phyloP scores from a whole-genome alignment of 2,888 invertebrate genomes.

The Taphrorychus bicolor region DNA sequence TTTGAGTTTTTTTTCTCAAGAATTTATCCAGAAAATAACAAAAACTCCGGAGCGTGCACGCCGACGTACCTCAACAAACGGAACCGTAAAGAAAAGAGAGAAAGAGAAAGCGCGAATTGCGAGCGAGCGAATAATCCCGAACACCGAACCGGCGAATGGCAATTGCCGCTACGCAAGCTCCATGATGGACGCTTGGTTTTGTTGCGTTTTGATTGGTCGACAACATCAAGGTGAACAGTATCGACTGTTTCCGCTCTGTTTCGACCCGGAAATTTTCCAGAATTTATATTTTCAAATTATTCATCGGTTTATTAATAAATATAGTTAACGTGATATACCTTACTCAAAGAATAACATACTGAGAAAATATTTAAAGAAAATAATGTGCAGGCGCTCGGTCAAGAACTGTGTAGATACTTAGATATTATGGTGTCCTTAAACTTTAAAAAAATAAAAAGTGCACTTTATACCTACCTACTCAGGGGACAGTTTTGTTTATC shows the following conservation, averaged over 20 bases:
- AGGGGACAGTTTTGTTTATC: no score
- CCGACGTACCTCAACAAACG: constrained; percentile 39
- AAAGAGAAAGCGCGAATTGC: constrained; percentile 18
- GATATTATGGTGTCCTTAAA: no score
- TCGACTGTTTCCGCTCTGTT: constrained; percentile 41
- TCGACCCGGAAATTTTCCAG: constrained; percentile 46
- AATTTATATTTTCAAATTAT: not conserved
- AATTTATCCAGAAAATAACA: constrained; percentile 38
- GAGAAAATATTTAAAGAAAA: no score
- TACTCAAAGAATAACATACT: no score
- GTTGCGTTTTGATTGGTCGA: constrained; percentile 44
- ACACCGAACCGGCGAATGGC: constrained; percentile 19
- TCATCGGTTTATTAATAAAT: not conserved
- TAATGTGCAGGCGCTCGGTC: no score
- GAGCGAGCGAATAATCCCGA: no score
- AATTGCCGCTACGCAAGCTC: constrained; percentile 43
- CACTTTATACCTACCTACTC: no score
- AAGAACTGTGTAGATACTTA: no score
- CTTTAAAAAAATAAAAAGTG: no score
- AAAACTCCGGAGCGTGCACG: constrained; percentile 48
- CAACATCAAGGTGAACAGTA: constrained; percentile 46
- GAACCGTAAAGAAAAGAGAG: constrained; percentile 42
- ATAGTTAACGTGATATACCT: no score
- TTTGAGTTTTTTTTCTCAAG: constrained; percentile 45
- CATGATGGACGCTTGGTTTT: constrained; percentile 46